phyloP scores from a whole-genome alignment of 2,797 vertebrate genomes.

The Salmo trutta region DNA sequence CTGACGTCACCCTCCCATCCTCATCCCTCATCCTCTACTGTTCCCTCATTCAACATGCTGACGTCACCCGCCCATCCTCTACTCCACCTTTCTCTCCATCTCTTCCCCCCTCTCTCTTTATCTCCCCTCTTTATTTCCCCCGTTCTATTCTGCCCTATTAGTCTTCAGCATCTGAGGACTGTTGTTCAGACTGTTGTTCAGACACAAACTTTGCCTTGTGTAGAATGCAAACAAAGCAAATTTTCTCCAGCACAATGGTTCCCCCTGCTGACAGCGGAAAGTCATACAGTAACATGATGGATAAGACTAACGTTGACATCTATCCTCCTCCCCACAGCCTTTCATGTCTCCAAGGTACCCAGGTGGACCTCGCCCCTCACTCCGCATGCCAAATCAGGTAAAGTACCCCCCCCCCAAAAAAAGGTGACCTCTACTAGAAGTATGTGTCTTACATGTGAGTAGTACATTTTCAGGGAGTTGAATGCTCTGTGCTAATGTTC shows the following conservation, averaged over 20 bases:
- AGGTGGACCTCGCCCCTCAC: conserved; percentile 84
- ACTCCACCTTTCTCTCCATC: conserved; percentile 8
- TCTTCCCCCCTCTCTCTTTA: conserved; percentile 1
- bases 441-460: neutral
- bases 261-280: conserved; percentile 55
- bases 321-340: conserved; percentile 69
- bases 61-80: neutral
- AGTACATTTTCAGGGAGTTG: neutral
- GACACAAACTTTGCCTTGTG: conserved; percentile 32
- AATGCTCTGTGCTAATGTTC: neutral
- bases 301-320: neutral
- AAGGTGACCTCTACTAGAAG: neutral
- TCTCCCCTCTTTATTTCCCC: conserved; percentile 11
- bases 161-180: conserved; percentile 58
- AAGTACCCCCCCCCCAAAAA: neutral
- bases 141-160: conserved; percentile 53
- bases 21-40: neutral
- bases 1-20: neutral
- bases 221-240: conserved; percentile 28
- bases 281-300: neutral
- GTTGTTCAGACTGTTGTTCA: conserved; percentile 49
- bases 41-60: conserved; percentile 7
- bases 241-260: conserved; percentile 36
- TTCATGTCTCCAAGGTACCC: conserved; percentile 93
- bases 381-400: conserved; percentile 89